Evolutionary conservation across 2,113 vertebrate genomes (phyloP).

Genomic region (Coregonus clupeaformis): DNA sequence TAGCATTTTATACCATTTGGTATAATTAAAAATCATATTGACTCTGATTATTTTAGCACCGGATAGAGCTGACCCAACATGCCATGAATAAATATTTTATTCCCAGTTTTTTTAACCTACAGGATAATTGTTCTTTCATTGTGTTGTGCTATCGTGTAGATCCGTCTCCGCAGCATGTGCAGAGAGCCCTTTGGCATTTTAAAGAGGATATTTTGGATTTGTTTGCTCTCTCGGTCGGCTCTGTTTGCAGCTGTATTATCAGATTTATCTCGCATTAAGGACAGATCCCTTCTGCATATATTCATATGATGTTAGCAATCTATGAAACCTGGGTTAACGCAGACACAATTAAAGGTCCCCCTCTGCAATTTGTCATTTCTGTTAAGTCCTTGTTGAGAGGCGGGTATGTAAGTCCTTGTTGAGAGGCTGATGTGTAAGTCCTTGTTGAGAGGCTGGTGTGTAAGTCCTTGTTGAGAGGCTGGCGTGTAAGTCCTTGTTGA

Average conservation of each 20-base stretch:
- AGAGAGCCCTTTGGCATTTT: slow-evolving; percentile 59
- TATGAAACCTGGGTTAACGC: neutral
- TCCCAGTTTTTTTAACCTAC: slow-evolving; percentile 37
- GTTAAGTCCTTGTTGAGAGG: slow-evolving; percentile 31
- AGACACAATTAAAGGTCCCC: slow-evolving; percentile 39
- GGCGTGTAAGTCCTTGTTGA: too few species aligned
- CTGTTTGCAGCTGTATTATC: slow-evolving; percentile 72
- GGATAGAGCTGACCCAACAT: slow-evolving; percentile 68
- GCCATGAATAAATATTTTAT: slow-evolving; percentile 69
- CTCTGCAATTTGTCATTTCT: slow-evolving; percentile 47
- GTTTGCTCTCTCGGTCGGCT: slow-evolving; percentile 66
- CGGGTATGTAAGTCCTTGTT: slow-evolving; percentile 35
- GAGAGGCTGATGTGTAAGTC: slow-evolving; percentile 26
- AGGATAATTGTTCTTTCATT: slow-evolving; percentile 62
- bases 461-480: slow-evolving; percentile 21
- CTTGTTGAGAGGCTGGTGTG: slow-evolving; percentile 24
- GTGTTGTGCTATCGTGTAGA: slow-evolving; percentile 54
- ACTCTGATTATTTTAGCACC: slow-evolving; percentile 64
- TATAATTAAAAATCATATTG: slow-evolving; percentile 73
- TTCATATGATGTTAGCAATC: slow-evolving; percentile 27
- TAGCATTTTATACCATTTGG: slow-evolving; percentile 56
- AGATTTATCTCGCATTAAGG: slow-evolving; percentile 71
- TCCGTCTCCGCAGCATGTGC: slow-evolving; percentile 9
- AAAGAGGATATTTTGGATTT: slow-evolving; percentile 49
- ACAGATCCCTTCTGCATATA: slow-evolving; percentile 70